Percentiles rank a stretch among this genome's conserved stretches.
These are phyloP conservation scores for Parotocinclus haroldoi DNA, from an alignment of 2,797 vertebrate species.

Conservation along the genomic window DNA sequence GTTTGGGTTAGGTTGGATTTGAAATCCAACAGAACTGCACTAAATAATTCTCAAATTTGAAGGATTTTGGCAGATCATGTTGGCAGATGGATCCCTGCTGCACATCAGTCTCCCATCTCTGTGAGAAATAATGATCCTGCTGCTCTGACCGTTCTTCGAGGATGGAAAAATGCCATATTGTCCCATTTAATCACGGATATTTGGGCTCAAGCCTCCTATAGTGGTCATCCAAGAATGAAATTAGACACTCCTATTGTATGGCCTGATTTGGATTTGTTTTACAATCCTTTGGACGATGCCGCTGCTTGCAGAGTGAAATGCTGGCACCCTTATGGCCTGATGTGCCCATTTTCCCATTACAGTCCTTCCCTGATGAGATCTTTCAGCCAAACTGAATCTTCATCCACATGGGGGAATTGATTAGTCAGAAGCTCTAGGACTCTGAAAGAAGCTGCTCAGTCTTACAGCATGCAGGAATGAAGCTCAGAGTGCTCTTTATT, in stretches of 20 bases:
- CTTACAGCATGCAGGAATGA: too few relatives aligned
- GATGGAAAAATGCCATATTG: too few relatives aligned
- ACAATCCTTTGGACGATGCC: background rate
- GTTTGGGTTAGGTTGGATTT: too few relatives aligned
- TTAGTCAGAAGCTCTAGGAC: background rate
- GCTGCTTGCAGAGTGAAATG: background rate
- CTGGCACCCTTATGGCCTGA: conserved; percentile 1
- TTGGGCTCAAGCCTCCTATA: background rate
- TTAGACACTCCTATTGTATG: conserved; percentile 3
- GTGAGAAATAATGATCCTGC: background rate
- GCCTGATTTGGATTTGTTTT: conserved; percentile 9
- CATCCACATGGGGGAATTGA: conserved; percentile 11
- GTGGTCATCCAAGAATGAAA: conserved; percentile 1
- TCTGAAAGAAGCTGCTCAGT: too few relatives aligned
- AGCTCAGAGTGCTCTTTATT: too few relatives aligned
- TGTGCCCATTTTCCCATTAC: conserved; percentile 3
- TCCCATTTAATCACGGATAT: background rate
- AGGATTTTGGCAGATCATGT: too few relatives aligned
- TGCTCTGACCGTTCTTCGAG: background rate
- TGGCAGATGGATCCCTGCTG: too few relatives aligned
- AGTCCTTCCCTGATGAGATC: conserved; percentile 3
- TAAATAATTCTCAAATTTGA: too few relatives aligned
- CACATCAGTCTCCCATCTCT: too few relatives aligned
- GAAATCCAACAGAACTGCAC: too few relatives aligned
- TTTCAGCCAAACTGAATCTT: background rate